Evolutionary conservation across 1,140 invertebrate species (phyloP).

Genomic region (Campoletis sonorensis): DNA sequence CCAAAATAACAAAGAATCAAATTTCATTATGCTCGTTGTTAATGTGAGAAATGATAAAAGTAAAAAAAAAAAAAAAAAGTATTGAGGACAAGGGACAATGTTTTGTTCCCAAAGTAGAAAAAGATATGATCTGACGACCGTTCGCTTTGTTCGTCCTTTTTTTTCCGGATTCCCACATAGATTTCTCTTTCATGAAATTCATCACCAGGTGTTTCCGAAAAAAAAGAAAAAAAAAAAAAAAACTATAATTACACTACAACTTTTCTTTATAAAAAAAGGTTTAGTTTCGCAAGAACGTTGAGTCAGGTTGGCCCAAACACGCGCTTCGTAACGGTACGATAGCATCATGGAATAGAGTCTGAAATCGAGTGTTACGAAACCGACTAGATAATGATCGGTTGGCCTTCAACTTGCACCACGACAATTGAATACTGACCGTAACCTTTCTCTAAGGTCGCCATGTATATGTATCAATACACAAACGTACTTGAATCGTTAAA

Average conservation of each 20-base stretch:
- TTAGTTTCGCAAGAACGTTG: background rate
- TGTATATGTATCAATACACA: background rate
- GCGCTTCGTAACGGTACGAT: background rate
- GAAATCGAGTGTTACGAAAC: slow-evolving; percentile 22
- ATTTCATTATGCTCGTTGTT: too few relatives aligned
- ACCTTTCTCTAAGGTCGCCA: background rate
- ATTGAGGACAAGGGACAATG: too few relatives aligned
- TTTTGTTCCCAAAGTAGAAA: too few relatives aligned
- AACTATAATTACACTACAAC: background rate
- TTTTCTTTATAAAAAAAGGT: background rate
- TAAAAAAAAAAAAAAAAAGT: too few relatives aligned
- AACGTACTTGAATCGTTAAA: background rate
- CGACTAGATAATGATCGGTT: background rate
- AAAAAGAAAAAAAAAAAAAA: background rate
- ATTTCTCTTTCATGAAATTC: slow-evolving; percentile 15
- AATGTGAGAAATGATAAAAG: too few relatives aligned
- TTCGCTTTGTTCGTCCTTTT: background rate
- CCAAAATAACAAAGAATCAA: too few relatives aligned
- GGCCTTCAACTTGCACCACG: slow-evolving; percentile 9
- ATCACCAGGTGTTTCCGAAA: background rate
- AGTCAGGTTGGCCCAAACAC: background rate
- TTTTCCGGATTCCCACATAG: background rate
- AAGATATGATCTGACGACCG: background rate
- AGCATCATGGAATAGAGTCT: background rate
- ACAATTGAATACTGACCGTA: slow-evolving; percentile 4